phyloP scores from a whole-genome alignment of 2,113 vertebrate genomes.

The Engraulis encrasicolus region DNA sequence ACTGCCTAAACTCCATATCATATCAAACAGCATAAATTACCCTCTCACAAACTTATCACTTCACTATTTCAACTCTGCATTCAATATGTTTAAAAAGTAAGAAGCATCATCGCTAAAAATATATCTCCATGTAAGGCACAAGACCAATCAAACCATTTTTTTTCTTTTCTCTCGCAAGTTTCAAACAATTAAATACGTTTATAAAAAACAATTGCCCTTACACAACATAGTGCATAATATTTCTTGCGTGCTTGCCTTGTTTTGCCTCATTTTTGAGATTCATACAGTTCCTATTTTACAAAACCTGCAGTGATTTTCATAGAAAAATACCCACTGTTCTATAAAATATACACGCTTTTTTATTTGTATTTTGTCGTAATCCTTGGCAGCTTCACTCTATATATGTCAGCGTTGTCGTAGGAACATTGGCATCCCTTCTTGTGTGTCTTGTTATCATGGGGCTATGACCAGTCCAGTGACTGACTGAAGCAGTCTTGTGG shows the following conservation, averaged over 20 bases:
- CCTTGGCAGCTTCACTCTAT: slow-evolving; percentile 19
- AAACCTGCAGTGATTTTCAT: slow-evolving; percentile 64
- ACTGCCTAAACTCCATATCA: neutral
- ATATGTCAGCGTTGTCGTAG: slow-evolving; percentile 15
- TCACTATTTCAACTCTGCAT: neutral
- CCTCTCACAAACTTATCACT: slow-evolving; percentile 24
- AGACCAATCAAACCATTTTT: slow-evolving; percentile 38
- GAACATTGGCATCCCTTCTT: slow-evolving; percentile 3
- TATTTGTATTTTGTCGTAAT: slow-evolving; percentile 18
- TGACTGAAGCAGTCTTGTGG: slow-evolving; percentile 25
- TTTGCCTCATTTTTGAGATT: slow-evolving; percentile 40
- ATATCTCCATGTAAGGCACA: slow-evolving; percentile 49
- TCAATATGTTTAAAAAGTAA: slow-evolving; percentile 24
- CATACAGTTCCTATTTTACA: slow-evolving; percentile 50
- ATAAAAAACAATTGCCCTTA: slow-evolving; percentile 47
- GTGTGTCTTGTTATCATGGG: slow-evolving; percentile 55
- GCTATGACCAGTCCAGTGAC: too few relatives aligned
- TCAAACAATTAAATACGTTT: slow-evolving; percentile 34
- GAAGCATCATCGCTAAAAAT: slow-evolving; percentile 56
- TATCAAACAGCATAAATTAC: slow-evolving; percentile 28
- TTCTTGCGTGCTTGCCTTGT: slow-evolving; percentile 39
- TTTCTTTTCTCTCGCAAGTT: too few relatives aligned
- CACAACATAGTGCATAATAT: slow-evolving; percentile 53
- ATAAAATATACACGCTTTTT: slow-evolving; percentile 55
- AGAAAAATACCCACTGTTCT: slow-evolving; percentile 64